Base-by-base conservation (phyloP, 1,140 invertebrate species). In the Drosophila tropicalis region DNA sequence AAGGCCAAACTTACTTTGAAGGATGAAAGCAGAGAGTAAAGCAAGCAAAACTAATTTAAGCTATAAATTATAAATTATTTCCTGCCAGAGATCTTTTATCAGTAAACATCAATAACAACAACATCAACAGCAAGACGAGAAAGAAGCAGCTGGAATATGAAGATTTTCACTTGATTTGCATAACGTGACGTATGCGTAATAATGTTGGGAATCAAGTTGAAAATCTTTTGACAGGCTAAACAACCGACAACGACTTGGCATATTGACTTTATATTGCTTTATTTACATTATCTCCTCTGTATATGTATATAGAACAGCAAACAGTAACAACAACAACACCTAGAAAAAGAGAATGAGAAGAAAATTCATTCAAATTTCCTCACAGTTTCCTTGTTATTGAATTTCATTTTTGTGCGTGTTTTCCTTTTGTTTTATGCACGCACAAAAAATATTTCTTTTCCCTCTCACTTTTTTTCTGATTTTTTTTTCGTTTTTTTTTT, bases 101-200 rank as follows among this genome's bases (percentile, higher is more conserved):
- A 75, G 75, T 68, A 75, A 75, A 76, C 56, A 36, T 64, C 69
- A 76, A 70, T 70, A 62, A 76, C 62, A 69, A 76, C 41, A 32
- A 41, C 3, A 17, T 12, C 39, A 47, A 63, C 62, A 70, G 39
- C 65, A 56, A 40, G 12, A 15, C 12, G 29, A 62, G 39, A 41
- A 6, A 13, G 39, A n/a, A 51, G 60, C 61, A 34, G 57, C 61
- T 17, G 40, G 5, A 12, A 41, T 17, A 60, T 58, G 41, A 62
- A 67, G 44, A 47, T 51, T 62, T 39, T 56, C 22, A 40, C 19
- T 56, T 70, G 39, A 87, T 87, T 87, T 87, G 80, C 84, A 89
- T 87, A 87, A 89, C 67, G 68, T 65, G 70, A 76, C 83, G 83
- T 87, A 87, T 86, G 77, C 76, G 84, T 73, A 77, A 87, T 87